A percentile compares a stretch with the other conserved stretches of the same genome.
Conservation (phyloP, 2,797 vertebrate species). For the Columba guinea region DNA sequence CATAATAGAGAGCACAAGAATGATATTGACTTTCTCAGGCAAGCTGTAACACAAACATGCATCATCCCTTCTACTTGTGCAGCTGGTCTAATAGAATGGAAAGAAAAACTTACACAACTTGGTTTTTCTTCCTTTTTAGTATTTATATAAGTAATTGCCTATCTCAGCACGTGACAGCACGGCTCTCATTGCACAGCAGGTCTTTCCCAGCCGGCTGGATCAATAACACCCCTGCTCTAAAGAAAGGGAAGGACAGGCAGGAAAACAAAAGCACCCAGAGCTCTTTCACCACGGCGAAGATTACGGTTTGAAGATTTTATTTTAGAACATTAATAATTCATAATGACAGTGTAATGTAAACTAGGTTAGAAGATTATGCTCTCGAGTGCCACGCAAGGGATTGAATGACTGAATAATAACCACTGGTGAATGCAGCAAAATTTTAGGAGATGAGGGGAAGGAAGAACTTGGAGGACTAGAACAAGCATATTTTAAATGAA, state of each 20-base stretch:
- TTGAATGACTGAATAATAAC: constrained; percentile 61
- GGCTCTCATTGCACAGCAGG: not conserved
- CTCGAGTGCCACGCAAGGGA: constrained; percentile 58
- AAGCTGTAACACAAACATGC: not conserved
- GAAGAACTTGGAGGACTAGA: not conserved
- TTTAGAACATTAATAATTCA: constrained; percentile 67
- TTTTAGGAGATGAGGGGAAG: not conserved
- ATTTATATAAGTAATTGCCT: not conserved
- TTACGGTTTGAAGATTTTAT: constrained; percentile 64
- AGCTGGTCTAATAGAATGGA: not conserved
- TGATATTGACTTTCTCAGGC: not conserved
- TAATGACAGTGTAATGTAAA: constrained; percentile 65
- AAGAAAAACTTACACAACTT: not conserved
- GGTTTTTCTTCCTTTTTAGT: not conserved
- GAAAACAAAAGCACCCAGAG: constrained; percentile 44
- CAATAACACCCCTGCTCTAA: constrained; percentile 23
- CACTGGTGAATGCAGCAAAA: constrained; percentile 22
- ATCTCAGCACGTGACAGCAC: not conserved
- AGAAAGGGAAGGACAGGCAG: constrained; percentile 43
- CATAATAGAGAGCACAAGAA: not conserved
- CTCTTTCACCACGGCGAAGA: constrained; percentile 62
- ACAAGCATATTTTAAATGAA: not conserved
- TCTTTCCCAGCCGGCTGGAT: not conserved
- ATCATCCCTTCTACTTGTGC: not conserved
- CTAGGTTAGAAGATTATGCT: constrained; percentile 61